A percentile compares a stretch with the other conserved stretches of the same genome.
Conservation (phyloP, 2,797 vertebrate genomes). For the Galago senegalensis region DNA sequence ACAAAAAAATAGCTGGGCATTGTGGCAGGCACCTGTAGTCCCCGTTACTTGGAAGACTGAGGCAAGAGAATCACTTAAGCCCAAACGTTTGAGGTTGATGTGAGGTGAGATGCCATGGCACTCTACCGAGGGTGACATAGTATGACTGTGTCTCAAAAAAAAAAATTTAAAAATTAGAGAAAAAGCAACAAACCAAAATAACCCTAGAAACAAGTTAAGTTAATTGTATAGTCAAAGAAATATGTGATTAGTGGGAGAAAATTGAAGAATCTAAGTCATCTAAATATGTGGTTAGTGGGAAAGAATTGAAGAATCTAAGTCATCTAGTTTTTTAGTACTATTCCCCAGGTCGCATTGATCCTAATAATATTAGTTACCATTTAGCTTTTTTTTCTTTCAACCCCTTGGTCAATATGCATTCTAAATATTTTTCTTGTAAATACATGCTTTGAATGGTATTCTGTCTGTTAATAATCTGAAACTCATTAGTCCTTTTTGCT, state of each 20-base stretch:
- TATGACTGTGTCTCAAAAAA: no score
- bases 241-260: background rate
- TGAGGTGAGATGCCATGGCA: no score
- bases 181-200: background rate
- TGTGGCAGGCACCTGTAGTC: no score
- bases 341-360: background rate
- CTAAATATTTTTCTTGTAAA: slow-evolving; percentile 20
- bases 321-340: background rate
- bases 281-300: background rate
- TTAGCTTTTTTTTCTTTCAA: background rate
- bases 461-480: background rate
- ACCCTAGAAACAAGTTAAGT: background rate
- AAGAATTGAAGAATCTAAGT: background rate
- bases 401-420: background rate
- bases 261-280: background rate
- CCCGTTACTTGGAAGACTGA: no score
- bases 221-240: background rate
- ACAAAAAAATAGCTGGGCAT: no score
- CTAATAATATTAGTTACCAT: background rate
- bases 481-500: slow-evolving; percentile 32
- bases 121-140: no score
- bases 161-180: background rate
- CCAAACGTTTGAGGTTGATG: no score
- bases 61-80: no score
- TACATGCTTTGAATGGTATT: slow-evolving; percentile 6